Percentiles rank a stretch among this genome's conserved stretches.
Evolutionary conservation across 2,888 invertebrate species (phyloP).

Genomic region (Antitype chi): DNA sequence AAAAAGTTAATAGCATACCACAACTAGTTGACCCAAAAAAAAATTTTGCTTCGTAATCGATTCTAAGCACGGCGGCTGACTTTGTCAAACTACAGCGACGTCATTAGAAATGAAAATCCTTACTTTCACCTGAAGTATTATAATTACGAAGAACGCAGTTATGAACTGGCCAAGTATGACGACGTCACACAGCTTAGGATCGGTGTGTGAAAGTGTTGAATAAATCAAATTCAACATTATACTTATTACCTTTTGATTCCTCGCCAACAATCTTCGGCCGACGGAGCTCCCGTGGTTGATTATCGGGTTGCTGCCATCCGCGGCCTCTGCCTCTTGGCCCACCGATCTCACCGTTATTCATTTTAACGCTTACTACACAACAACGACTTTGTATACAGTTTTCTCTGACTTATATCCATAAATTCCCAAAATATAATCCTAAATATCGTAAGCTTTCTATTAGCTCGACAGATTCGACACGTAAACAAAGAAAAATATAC

Average conservation of each 20-base stretch:
- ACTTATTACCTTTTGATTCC: slow-evolving; percentile 81
- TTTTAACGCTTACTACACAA: slow-evolving; percentile 78
- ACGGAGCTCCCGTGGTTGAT: slow-evolving; percentile 87
- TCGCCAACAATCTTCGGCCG: slow-evolving; percentile 82
- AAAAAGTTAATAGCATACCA: slow-evolving; percentile 31
- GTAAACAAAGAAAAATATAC: slow-evolving; percentile 89
- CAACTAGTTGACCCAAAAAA: slow-evolving; percentile 69
- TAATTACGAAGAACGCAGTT: slow-evolving; percentile 80
- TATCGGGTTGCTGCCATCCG: slow-evolving; percentile 87
- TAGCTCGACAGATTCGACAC: slow-evolving; percentile 83
- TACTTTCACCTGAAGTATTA: slow-evolving; percentile 87
- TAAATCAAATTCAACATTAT: slow-evolving; percentile 55
- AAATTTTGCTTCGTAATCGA: slow-evolving; percentile 67
- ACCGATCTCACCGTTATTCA: slow-evolving; percentile 90
- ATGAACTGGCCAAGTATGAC: slow-evolving; percentile 76
- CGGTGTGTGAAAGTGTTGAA: slow-evolving; percentile 73
- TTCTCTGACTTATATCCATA: slow-evolving; percentile 82
- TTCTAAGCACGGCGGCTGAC: slow-evolving; percentile 71
- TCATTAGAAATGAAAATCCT: slow-evolving; percentile 87
- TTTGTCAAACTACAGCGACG: slow-evolving; percentile 83
- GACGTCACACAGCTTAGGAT: slow-evolving; percentile 75
- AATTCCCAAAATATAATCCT: slow-evolving; percentile 70
- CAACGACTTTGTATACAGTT: slow-evolving; percentile 69
- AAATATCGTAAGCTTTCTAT: slow-evolving; percentile 61
- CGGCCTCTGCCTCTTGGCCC: slow-evolving; percentile 89